Conservation (phyloP, 2,113 vertebrate species). For the Pelecanoides urinatrix region DNA sequence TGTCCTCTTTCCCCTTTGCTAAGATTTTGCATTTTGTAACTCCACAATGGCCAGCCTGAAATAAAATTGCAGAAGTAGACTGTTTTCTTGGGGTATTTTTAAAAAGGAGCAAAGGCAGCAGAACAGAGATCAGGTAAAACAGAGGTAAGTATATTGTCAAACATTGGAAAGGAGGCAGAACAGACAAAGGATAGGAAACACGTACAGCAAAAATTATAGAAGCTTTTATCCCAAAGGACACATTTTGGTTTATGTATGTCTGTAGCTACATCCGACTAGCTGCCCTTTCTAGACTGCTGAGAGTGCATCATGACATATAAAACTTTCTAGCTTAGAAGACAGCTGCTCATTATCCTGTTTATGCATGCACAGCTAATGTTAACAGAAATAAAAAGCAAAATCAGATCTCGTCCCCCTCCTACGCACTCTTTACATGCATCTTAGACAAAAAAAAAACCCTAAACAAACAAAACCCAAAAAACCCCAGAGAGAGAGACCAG, state of each 20-base stretch:
- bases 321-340: neutral
- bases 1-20: neutral
- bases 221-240: neutral
- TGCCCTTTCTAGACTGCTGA: neutral
- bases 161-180: neutral
- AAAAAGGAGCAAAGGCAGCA: neutral
- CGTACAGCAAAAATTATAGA: neutral
- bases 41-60: neutral
- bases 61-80: neutral
- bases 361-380: neutral
- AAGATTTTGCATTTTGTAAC: neutral
- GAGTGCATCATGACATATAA: fast-evolving
- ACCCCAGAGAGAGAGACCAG: neutral
- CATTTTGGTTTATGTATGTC: neutral
- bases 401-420: neutral
- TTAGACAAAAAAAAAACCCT: no score
- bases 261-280: neutral
- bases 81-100: neutral
- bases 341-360: neutral
- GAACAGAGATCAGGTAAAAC: neutral
- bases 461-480: neutral
- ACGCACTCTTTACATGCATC: neutral
- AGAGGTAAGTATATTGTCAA: fast-evolving
- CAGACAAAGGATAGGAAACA: neutral
- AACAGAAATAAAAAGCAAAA: neutral